Evolutionary conservation across 2,888 invertebrate species (phyloP).

Genomic region (Philonicus albiceps): DNA sequence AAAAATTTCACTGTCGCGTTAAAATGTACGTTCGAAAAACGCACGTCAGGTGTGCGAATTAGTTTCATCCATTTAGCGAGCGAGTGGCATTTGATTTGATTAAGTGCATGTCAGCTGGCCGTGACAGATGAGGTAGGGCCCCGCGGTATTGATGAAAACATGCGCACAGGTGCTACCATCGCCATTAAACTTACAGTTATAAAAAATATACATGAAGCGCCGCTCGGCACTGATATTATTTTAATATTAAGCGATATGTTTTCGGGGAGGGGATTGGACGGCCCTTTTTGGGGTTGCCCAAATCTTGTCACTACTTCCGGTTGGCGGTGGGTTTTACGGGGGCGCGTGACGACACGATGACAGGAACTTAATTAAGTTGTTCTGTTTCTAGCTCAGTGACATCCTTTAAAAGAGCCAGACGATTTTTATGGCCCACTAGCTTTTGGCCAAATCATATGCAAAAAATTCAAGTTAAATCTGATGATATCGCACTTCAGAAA

Average conservation of each 20-base stretch:
- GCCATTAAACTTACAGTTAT: slow-evolving; percentile 27
- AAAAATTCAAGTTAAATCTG: neutral
- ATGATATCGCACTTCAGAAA: neutral
- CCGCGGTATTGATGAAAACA: slow-evolving; percentile 35
- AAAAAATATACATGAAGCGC: slow-evolving; percentile 10
- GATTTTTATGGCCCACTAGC: neutral
- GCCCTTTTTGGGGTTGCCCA: neutral
- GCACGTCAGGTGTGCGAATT: neutral
- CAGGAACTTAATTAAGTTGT: slow-evolving; percentile 12
- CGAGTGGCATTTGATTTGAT: slow-evolving; percentile 38
- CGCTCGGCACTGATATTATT: neutral
- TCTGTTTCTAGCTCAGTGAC: neutral
- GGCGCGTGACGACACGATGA: neutral
- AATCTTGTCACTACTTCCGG: neutral
- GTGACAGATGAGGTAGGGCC: slow-evolving; percentile 25
- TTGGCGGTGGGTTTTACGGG: neutral
- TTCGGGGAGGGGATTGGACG: neutral
- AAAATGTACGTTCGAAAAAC: neutral
- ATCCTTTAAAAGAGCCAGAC: neutral
- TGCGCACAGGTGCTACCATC: slow-evolving; percentile 43
- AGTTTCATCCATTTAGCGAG: neutral
- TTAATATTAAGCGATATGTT: slow-evolving; percentile 5
- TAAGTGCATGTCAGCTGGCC: slow-evolving; percentile 47
- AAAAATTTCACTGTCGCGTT: neutral
- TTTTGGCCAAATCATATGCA: neutral